These are phyloP conservation scores for Azorinus chamasolen DNA, from an alignment of 2,888 invertebrate genomes.

Conservation along the genomic window DNA sequence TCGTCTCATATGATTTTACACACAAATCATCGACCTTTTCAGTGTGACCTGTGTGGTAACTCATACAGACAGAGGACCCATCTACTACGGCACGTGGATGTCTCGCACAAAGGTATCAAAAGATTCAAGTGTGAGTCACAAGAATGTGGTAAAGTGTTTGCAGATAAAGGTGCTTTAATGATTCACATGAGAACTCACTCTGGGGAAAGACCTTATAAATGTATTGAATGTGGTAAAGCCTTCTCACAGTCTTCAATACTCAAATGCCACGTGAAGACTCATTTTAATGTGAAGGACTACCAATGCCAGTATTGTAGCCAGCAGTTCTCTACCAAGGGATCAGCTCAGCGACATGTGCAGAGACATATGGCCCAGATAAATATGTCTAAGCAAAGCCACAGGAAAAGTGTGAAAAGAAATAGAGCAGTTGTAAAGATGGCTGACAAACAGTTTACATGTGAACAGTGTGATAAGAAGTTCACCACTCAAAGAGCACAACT, in stretches of 20 bases:
- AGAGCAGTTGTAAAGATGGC: conserved; percentile 44
- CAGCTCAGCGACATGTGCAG: conserved; percentile 18
- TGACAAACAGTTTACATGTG: conserved; percentile 31
- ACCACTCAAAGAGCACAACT: conserved; percentile 33
- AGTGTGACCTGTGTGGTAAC: conserved; percentile 22
- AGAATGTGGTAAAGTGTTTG: conserved; percentile 29
- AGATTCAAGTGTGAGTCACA: conserved; percentile 14
- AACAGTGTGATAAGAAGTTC: conserved; percentile 21
- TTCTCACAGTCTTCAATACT: conserved; percentile 22
- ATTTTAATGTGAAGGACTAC: conserved; percentile 24
- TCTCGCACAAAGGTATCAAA: conserved; percentile 14
- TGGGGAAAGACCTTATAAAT: conserved; percentile 31
- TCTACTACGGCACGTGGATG: conserved; percentile 24
- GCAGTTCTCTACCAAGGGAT: conserved; percentile 19
- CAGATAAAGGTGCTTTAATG: conserved; percentile 18
- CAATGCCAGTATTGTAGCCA: conserved; percentile 36
- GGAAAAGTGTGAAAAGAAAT: background rate
- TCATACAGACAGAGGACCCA: conserved; percentile 6
- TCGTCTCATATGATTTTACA: background rate
- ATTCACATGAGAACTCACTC: conserved; percentile 30
- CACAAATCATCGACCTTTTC: background rate
- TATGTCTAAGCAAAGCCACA: conserved; percentile 11
- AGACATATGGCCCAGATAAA: conserved; percentile 22
- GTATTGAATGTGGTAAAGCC: conserved; percentile 26
- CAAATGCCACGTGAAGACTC: conserved; percentile 30